These are phyloP conservation scores for Tragelaphus imberbis DNA, from an alignment of 2,113 vertebrate species.

Conservation along the genomic window DNA sequence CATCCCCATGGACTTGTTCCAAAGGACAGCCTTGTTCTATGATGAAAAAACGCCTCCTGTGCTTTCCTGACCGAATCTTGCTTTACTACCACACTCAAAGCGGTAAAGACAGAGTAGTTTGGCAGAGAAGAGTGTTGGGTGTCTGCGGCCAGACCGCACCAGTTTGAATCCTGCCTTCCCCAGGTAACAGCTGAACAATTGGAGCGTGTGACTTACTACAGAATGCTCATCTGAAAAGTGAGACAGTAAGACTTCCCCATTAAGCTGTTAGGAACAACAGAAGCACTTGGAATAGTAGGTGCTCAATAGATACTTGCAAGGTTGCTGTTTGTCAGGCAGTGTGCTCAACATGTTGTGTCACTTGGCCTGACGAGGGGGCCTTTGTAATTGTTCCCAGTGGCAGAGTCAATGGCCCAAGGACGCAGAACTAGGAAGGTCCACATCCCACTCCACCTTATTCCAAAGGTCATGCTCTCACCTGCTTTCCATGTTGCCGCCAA, in stretches of 20 bases:
- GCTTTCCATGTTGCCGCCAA: not conserved
- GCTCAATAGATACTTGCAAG: not conserved
- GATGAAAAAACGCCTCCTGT: not conserved
- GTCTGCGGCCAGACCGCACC: not conserved
- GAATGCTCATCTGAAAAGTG: not conserved
- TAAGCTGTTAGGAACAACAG: not conserved
- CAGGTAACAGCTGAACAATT: not conserved
- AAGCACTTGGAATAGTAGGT: not conserved
- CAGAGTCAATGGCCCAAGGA: not conserved
- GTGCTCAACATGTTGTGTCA: not conserved
- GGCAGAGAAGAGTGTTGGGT: not conserved
- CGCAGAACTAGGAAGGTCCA: not conserved
- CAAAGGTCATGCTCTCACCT: not conserved
- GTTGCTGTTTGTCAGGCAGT: not conserved
- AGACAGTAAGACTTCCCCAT: not conserved
- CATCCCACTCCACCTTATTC: not conserved
- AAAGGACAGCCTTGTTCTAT: not conserved
- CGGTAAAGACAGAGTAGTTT: not conserved
- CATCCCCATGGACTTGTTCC: not conserved
- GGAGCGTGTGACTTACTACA: not conserved
- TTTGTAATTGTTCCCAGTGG: too few species aligned
- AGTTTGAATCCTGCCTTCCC: not conserved
- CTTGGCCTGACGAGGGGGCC: not conserved
- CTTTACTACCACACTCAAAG: not conserved
- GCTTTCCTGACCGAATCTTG: not conserved